Evolutionary conservation across 1,140 invertebrate species (phyloP), one percentile per base, ranked within the genome.

Genomic region (Pseudomyrmex gracilis): DNA sequence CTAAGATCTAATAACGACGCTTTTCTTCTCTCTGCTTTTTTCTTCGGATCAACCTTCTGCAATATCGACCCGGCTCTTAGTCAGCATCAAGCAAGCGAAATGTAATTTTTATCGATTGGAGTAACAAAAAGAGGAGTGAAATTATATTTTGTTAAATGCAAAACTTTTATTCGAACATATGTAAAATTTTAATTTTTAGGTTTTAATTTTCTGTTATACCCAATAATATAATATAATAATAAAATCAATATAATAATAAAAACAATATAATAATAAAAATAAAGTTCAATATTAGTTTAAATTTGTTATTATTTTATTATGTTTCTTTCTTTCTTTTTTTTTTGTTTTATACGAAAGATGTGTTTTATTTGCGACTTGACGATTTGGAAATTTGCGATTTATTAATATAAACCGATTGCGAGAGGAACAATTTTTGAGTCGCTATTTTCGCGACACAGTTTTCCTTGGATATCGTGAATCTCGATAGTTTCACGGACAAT

Each of bases 401-500:
- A 78, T 58, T 70, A 70, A 67, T 22, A 67, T 22, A 9, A 77
- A 2, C 34, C 8, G 17, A 68, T 47, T 55, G 15, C 22, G 24
- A 20, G n/a, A 51, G 15, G 8, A 47, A 15, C 10, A 68, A 67
- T 34, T 24, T 78, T 13, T 8, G 13, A 22, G 34, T 10, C 15
- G 17, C 24, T 45, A 47, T 13, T 15, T 58, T 70, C 13, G 45
- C 73, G 20, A 61, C 22, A 13, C 13, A 58, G n/a, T 34, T 53
- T 34, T 57, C 20, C 20, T 17, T 7, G 51, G 61, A 77, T 67
- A 77, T 8, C 7, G 60, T 51, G 73, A 76, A 76, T 78, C 53
- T 78, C 63, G 64, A 68, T 78, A 57, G 17, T 57, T 15, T 57
- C 53, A 15, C 47, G 43, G 53, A 71, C 49, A 70, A 58, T 70